Evolutionary conservation across 2,797 vertebrate genomes (phyloP), one percentile per base, ranked within the genome.

Genomic region (Liasis olivaceus): DNA sequence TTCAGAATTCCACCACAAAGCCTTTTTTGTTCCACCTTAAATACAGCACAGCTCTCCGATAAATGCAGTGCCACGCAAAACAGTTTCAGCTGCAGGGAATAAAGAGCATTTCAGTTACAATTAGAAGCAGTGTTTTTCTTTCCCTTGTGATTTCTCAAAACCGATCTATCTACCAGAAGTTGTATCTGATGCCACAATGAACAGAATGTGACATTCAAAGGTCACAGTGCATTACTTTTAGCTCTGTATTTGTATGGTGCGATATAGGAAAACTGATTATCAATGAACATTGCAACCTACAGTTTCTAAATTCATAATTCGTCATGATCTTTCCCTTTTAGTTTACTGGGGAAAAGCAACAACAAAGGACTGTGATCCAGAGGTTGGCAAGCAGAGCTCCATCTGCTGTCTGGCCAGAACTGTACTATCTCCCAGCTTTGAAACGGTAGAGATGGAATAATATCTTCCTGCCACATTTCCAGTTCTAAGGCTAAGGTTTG

Each of bases 1-100:
- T 89, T 96, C 96, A 90, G 93, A 96, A 97, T 95, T 95, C 63
- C 94, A 95, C 54, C 89, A 64, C 89, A 96, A 93, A 94, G 89
- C 87, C 12, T 90, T 90, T 91, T 94, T 24, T 91, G 85, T 91
- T 97, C 94, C 93, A 90, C 92, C 81, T 96, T 96, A 96, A 97
- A 96, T 93, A 94, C 91, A 92, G 72, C 90, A 90, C 62, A 96
- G 92, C 84, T 56, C 95, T 94, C 59, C 96, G 93, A 93, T 96
- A 95, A 94, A 94, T 96, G 92, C 97, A 94, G 91, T 97, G 93
- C 51, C 81, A 69, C 62, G 28, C 92, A 93, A 26, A 26, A 42
- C 62, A 62, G 86, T 90, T 92, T 1, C 7, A 22, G 92, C 91
- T 63, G 42, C 89, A 63, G 93, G 85, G 91, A 96, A 63, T 42